Percentiles rank a stretch among this genome's conserved stretches.
phyloP scores from a whole-genome alignment of 2,797 vertebrate genomes.

The Rallus crepitans region DNA sequence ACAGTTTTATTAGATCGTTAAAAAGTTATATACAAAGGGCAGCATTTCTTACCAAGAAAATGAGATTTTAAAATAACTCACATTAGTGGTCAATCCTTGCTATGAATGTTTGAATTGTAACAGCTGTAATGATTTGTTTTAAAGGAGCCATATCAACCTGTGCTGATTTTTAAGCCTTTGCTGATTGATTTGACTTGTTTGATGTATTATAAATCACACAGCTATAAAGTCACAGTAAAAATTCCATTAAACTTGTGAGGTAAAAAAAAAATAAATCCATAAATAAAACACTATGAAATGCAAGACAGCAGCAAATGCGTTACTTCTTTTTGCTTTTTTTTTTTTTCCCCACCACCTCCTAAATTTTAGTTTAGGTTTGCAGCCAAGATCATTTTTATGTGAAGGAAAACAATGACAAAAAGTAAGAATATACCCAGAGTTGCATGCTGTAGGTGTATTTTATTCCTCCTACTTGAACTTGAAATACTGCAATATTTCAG shows the following conservation, averaged over 20 bases:
- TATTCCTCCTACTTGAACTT: neutral
- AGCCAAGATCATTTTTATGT: constrained; percentile 23
- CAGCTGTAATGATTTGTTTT: constrained; percentile 71
- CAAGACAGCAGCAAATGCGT: constrained; percentile 46
- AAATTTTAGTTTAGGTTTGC: constrained; percentile 43
- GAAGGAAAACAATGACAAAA: constrained; percentile 28
- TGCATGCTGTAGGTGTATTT: neutral
- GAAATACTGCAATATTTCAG: neutral
- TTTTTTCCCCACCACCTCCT: neutral
- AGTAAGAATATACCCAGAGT: neutral
- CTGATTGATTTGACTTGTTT: constrained; percentile 74
- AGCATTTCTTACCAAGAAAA: constrained; percentile 52
- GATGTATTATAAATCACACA: constrained; percentile 78
- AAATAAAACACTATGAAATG: constrained; percentile 56
- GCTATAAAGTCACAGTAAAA: constrained; percentile 72
- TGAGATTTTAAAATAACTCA: constrained; percentile 58
- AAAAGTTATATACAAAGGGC: constrained; percentile 32
- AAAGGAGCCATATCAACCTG: constrained; percentile 54
- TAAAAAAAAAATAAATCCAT: constrained; percentile 39
- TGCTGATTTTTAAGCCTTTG: constrained; percentile 69
- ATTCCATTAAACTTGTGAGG: constrained; percentile 72
- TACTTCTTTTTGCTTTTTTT: constrained; percentile 46
- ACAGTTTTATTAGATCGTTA: constrained; percentile 2
- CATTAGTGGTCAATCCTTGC: constrained; percentile 52
- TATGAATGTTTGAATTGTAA: constrained; percentile 42